These are phyloP conservation scores for Microctonus hyperodae DNA, from an alignment of 2,888 invertebrate genomes.

Conservation along the genomic window DNA sequence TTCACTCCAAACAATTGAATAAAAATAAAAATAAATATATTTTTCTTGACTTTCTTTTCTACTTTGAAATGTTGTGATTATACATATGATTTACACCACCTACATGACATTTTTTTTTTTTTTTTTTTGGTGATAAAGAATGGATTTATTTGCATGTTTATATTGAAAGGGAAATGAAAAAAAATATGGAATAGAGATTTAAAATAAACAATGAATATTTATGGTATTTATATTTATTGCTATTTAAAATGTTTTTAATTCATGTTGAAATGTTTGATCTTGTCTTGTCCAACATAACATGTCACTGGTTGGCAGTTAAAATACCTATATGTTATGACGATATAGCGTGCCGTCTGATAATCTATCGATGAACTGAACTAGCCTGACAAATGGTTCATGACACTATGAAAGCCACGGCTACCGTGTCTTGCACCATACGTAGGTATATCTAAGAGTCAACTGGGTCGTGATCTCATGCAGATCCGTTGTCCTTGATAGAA, in stretches of 20 bases:
- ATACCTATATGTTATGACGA: background rate
- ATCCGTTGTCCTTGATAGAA: slow-evolving; percentile 29
- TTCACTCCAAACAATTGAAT: too few species aligned
- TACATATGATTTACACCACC: too few species aligned
- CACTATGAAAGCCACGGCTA: slow-evolving; percentile 44
- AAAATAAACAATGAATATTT: background rate
- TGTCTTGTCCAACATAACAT: background rate
- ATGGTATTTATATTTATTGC: background rate
- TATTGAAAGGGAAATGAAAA: background rate
- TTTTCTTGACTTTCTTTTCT: background rate
- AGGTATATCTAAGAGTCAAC: slow-evolving; percentile 22
- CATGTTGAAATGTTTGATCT: slow-evolving; percentile 17
- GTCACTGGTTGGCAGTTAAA: background rate
- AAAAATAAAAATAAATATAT: background rate
- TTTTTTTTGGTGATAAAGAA: too few species aligned
- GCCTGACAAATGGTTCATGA: slow-evolving; percentile 46
- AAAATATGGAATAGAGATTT: background rate
- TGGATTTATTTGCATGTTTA: too few species aligned
- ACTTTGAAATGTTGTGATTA: background rate
- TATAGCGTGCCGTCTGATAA: slow-evolving; percentile 14
- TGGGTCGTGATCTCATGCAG: slow-evolving; percentile 34
- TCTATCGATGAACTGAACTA: slow-evolving; percentile 25
- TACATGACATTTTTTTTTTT: too few species aligned
- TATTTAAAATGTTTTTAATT: slow-evolving; percentile 7
- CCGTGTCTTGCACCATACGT: slow-evolving; percentile 30